A percentile compares a stretch with the other conserved stretches of the same genome.
Conservation (phyloP, 2,888 invertebrate genomes). For the Caenorhabditis becei region DNA sequence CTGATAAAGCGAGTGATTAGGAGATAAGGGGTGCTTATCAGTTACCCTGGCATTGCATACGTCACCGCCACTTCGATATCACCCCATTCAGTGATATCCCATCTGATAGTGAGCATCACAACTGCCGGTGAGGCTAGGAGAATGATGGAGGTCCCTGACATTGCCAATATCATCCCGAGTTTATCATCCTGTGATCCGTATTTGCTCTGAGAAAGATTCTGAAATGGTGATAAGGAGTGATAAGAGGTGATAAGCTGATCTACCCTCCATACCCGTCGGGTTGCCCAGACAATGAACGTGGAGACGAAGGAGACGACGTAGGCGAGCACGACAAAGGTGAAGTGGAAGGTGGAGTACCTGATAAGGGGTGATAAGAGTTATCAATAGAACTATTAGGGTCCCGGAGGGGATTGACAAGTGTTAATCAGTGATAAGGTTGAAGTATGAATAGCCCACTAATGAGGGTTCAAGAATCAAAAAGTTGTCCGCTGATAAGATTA, state of each 20-base stretch:
- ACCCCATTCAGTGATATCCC: conserved; percentile 65
- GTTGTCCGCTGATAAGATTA: too few relatives aligned
- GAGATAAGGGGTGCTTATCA: background rate
- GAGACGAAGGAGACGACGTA: conserved; percentile 73
- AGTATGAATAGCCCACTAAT: too few relatives aligned
- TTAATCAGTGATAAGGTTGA: too few relatives aligned
- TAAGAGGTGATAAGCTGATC: background rate
- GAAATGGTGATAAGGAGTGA: background rate
- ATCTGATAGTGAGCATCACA: conserved; percentile 73
- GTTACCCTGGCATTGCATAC: conserved; percentile 73
- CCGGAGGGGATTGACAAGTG: too few relatives aligned
- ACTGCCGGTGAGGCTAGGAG: conserved; percentile 68
- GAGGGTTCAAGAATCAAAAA: too few relatives aligned
- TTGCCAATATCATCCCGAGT: conserved; percentile 64
- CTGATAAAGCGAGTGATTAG: conserved; percentile 26
- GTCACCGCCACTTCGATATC: conserved; percentile 71
- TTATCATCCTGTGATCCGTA: conserved; percentile 55
- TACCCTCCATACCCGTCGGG: conserved; percentile 59
- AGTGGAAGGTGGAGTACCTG: conserved; percentile 75
- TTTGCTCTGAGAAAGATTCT: conserved; percentile 54
- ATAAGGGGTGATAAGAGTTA: conserved; percentile 7
- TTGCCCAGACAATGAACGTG: conserved; percentile 56
- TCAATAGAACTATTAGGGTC: background rate
- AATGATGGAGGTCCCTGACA: conserved; percentile 69
- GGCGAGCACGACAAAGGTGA: conserved; percentile 69